Base-by-base conservation (phyloP, 2,888 invertebrate genomes). In the Thymelicus acteon region DNA sequence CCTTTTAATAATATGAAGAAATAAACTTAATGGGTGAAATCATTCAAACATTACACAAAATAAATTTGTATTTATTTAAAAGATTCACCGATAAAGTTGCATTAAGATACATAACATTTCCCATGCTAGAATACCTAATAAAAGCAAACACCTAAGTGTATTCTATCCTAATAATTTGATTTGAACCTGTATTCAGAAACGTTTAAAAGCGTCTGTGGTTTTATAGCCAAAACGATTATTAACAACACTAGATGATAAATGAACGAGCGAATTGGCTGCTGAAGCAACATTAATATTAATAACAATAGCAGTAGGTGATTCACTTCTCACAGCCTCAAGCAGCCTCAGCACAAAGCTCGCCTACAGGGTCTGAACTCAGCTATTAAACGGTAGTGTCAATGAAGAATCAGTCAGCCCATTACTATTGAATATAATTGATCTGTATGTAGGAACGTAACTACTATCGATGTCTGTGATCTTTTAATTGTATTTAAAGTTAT, bases 321-420 rank as follows among this genome's bases (percentile, higher is more conserved):
- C 69, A 69, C 54, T 69, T 69, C 57, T 62, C 62, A 58, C 19
- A 63, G 61, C 62, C 68, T 57, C 54, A 19, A 19, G 19, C 19
- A 19, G 19, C 19, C 19, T 19, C 19, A 24, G 68, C 60, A 47
- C 62, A 62, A 62, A 57, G 15, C 47, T 54, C 68, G 68, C 68
- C 68, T 68, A 68, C 68, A 85, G 44, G 67, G 61, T 24, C 10
- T 10, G 37, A 60, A 60, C 49, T 67, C 13, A 48, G 64, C 52
- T 64, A 64, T 65, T 54, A 54, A 67, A 49, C 67, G 67, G 60
- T 67, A 49, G 39, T 52, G 60, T 67, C 60, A 31, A 31, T 31
- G 49, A 67, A 60, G 60, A 67, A 67, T 67, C 48, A 49, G 60
- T 19, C 48, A 40, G 10, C 13, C 54, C 54, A 58, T 58, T 66